Evolutionary conservation across 2,797 vertebrate genomes (phyloP), one percentile per base, ranked within the genome.

Genomic region (Gymnopithys bicolor): DNA sequence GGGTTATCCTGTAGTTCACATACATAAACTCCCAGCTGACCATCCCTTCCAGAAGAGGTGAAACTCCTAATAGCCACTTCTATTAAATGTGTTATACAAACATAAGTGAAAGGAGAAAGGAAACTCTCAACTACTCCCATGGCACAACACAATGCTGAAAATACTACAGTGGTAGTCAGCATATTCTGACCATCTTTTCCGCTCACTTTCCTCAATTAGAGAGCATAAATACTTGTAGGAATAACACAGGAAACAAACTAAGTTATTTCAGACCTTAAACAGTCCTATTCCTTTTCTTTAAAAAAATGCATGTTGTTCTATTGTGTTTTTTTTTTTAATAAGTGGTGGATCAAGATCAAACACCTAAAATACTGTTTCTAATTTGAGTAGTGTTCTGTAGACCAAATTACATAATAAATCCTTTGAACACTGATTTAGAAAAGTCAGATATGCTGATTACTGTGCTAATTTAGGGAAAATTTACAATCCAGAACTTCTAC

Each of bases 291-390:
- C 7, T 1, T 41, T 79, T 77, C 45, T 13, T 11, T 10, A n/a
- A 67, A 66, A 68, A 64, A 84, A 39, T 5, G 3, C 4, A 8
- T 39, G 35, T 27, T 19, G 56, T 13, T 78, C 33, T 33, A 33
- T 33, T 33, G 33, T 33, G 30, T 43, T 7, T 43, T 43, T 43
- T 63, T 64, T 83, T 58, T 59, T 33, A 83, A 12, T 33, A 75
- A 91, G 51, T 7, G 7, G n/a, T 86, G 45, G 68, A 77, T 79
- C 64, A 80, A 95, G 74, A 77, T 80, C 52, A 97, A 78, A 67
- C 37, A 75, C 11, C 70, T 39, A 93, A 93, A 93, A 95, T 91
- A 91, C 22, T n/a, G 39, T 84, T 93, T 92, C 91, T 59, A 90
- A 87, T 60, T 27, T 45, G 17, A 94, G 45, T 62, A 74, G 91